A percentile compares a stretch with the other conserved stretches of the same genome.
Conservation (phyloP, 2,888 invertebrate species). For the Mesopsocus fuscifrons region DNA sequence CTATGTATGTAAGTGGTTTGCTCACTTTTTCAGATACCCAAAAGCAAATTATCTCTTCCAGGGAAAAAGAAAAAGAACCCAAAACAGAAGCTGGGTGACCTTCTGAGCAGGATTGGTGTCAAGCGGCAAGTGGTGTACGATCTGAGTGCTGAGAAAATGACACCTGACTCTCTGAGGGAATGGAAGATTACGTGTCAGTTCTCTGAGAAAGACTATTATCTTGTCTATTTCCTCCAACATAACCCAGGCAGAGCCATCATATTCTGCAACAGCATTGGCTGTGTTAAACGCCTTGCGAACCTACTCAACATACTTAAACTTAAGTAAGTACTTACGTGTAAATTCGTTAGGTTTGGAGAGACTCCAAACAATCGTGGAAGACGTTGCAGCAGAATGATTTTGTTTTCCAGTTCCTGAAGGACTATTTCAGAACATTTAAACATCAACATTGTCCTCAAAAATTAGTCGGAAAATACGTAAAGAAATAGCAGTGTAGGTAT, state of each 20-base stretch:
- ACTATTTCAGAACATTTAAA: no score
- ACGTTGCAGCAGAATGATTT: no score
- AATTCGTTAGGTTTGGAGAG: no score
- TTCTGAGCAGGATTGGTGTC: constrained; percentile 66
- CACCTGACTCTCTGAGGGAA: constrained; percentile 68
- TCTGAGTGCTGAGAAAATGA: constrained; percentile 61
- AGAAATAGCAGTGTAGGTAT: no score
- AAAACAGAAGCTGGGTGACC: constrained; percentile 55
- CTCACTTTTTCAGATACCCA: no score
- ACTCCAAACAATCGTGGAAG: no score
- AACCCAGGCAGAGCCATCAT: constrained; percentile 84
- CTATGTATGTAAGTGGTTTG: no score
- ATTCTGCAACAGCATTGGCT: constrained; percentile 87
- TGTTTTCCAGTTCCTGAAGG: no score
- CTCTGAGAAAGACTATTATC: constrained; percentile 74
- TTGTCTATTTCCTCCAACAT: constrained; percentile 72
- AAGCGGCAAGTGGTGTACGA: constrained; percentile 86
- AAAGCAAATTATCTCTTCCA: no score
- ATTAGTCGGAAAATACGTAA: no score
- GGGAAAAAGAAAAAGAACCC: constrained; percentile 29
- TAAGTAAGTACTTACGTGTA: constrained; percentile 31
- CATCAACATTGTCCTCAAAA: no score
- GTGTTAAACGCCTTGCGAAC: constrained; percentile 52
- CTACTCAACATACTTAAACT: constrained; percentile 34
- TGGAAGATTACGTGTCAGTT: constrained; percentile 57